These are phyloP conservation scores for Delia radicum DNA, from an alignment of 1,140 invertebrate species.

Conservation along the genomic window DNA sequence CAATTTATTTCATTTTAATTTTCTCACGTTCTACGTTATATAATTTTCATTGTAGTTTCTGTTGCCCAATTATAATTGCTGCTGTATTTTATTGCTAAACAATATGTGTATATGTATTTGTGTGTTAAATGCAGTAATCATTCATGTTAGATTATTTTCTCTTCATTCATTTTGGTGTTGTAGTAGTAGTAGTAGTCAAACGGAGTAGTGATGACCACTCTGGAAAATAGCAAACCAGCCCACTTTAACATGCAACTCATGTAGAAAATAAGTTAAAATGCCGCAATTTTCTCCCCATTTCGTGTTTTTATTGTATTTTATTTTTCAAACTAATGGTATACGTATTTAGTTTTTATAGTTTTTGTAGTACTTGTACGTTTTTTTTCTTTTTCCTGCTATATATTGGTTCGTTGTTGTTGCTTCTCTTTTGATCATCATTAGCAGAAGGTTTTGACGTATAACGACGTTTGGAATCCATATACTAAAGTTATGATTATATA, in stretches of 20 bases:
- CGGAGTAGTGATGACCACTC: too few relatives aligned
- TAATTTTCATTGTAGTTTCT: neutral
- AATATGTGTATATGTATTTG: neutral
- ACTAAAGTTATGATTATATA: slow-evolving; percentile 7
- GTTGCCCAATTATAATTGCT: neutral
- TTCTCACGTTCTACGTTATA: neutral
- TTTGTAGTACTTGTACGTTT: neutral
- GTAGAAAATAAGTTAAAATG: slow-evolving; percentile 53
- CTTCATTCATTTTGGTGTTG: neutral
- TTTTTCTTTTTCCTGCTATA: neutral
- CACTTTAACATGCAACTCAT: slow-evolving; percentile 51
- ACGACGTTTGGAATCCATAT: neutral
- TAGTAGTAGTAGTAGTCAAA: neutral
- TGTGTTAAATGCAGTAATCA: slow-evolving; percentile 20
- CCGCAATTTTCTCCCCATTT: slow-evolving; percentile 12
- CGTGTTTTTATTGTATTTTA: neutral
- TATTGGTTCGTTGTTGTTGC: neutral
- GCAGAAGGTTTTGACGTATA: neutral
- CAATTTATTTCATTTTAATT: neutral
- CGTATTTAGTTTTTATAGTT: neutral
- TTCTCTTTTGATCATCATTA: neutral
- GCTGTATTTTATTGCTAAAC: neutral
- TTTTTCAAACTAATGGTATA: neutral
- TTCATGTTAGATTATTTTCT: slow-evolving; percentile 5
- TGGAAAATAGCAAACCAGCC: neutral